Conservation (phyloP, 2,888 invertebrate genomes). For the Andrena flavipes region DNA sequence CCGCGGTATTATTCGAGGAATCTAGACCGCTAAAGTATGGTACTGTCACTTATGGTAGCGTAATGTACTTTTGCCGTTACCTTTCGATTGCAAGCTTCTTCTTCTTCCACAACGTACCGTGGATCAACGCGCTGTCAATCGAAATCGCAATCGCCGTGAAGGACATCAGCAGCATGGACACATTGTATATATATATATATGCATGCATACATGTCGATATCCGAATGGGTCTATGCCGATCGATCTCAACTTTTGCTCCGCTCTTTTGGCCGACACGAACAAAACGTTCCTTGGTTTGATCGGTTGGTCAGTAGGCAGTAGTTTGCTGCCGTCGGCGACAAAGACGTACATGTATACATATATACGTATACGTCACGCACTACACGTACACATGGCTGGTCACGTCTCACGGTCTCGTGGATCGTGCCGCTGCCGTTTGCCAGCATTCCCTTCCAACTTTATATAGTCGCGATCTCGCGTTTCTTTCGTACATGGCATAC, state of each 20-base stretch:
- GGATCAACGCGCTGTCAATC: slow-evolving; percentile 27
- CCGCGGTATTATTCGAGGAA: no score
- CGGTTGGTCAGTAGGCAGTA: slow-evolving; percentile 25
- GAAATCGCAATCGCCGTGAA: slow-evolving; percentile 32
- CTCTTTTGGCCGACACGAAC: slow-evolving; percentile 8
- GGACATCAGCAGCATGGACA: slow-evolving; percentile 25
- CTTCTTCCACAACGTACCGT: slow-evolving; percentile 21
- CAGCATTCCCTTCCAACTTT: background rate
- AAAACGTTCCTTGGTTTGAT: slow-evolving; percentile 22
- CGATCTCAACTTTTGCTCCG: slow-evolving; percentile 37
- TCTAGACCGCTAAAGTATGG: no score
- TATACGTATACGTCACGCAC: slow-evolving; percentile 21
- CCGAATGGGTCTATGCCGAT: slow-evolving; percentile 37
- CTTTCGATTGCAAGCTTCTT: slow-evolving; percentile 27
- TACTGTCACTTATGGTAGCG: no score
- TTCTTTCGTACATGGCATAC: no score
- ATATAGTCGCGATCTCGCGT: slow-evolving; percentile 4
- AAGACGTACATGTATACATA: background rate
- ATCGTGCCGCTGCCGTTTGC: background rate
- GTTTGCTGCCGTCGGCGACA: slow-evolving; percentile 29
- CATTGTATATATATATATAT: background rate
- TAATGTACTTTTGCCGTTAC: slow-evolving; percentile 40
- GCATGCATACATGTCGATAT: background rate
- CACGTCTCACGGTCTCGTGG: slow-evolving; percentile 5
- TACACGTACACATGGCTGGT: background rate